These are phyloP conservation scores for Brachirus orientalis DNA, from an alignment of 2,113 vertebrate species.

Conservation along the genomic window DNA sequence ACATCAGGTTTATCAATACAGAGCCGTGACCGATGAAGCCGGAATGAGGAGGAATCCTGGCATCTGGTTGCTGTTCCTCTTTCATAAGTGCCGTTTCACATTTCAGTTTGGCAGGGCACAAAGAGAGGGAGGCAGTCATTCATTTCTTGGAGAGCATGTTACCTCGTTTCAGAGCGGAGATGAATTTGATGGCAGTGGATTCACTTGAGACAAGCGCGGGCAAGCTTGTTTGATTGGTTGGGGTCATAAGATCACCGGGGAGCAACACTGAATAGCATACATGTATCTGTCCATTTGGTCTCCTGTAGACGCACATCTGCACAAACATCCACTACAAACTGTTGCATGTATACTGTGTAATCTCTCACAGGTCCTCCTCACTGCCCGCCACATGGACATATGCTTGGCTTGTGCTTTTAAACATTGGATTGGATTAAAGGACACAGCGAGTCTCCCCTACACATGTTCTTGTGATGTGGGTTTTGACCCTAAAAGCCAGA, in stretches of 20 bases:
- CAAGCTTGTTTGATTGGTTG: neutral
- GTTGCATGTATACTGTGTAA: neutral
- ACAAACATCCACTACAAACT: conserved; percentile 12
- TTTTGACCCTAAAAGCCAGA: conserved; percentile 64
- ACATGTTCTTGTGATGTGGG: conserved; percentile 53
- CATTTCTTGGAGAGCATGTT: neutral
- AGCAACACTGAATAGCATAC: neutral
- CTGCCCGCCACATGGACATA: neutral
- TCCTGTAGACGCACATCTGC: conserved; percentile 7
- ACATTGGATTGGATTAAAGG: conserved; percentile 70
- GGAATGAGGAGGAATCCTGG: conserved; percentile 8
- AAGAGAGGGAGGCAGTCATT: conserved; percentile 8
- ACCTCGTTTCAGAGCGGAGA: conserved; percentile 4
- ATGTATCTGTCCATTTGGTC: neutral
- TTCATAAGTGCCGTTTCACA: neutral
- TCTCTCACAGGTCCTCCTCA: conserved; percentile 3
- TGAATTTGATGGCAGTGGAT: neutral
- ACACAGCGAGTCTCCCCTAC: conserved; percentile 49
- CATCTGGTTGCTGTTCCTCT: conserved; percentile 1
- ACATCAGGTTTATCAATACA: conserved; percentile 61
- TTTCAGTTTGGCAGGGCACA: neutral
- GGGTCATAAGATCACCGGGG: neutral
- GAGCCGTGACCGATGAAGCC: neutral
- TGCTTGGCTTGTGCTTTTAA: conserved; percentile 30
- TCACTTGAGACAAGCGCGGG: no score